Evolutionary conservation across 2,797 vertebrate genomes (phyloP).

Genomic region (Malurus splendens): DNA sequence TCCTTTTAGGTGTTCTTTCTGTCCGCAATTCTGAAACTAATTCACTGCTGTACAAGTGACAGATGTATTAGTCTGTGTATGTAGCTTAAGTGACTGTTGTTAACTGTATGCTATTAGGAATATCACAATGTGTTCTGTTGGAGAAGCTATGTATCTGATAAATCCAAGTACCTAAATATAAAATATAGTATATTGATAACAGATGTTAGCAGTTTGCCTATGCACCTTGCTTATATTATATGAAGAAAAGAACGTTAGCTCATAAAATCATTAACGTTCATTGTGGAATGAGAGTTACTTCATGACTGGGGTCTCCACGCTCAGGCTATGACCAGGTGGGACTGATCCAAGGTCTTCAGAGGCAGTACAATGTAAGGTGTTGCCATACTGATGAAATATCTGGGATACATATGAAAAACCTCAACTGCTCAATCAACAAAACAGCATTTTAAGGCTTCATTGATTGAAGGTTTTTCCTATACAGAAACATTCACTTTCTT

Average conservation of each 20-base stretch:
- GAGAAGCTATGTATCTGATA: slow-evolving; percentile 16
- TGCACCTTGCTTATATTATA: slow-evolving; percentile 33
- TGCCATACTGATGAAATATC: slow-evolving; percentile 25
- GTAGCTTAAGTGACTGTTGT: slow-evolving; percentile 19
- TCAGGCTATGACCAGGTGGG: slow-evolving; percentile 8
- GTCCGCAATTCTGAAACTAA: slow-evolving; percentile 3
- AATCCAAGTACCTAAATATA: slow-evolving; percentile 4
- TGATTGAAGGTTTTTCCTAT: neutral
- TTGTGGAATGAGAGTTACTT: slow-evolving; percentile 24
- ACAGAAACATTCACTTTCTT: neutral
- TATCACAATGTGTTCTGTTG: neutral
- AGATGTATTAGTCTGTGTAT: neutral
- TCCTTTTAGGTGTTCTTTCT: neutral
- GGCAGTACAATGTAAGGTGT: slow-evolving; percentile 10
- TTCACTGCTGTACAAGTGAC: neutral
- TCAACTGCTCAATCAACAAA: slow-evolving; percentile 28
- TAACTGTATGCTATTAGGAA: slow-evolving; percentile 3
- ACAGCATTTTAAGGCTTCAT: slow-evolving; percentile 15
- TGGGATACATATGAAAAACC: slow-evolving; percentile 3
- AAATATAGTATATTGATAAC: slow-evolving; percentile 29
- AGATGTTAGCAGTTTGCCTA: slow-evolving; percentile 23
- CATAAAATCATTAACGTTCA: slow-evolving; percentile 52
- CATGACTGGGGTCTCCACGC: neutral
- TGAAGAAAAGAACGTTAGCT: neutral
- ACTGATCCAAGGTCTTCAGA: slow-evolving; percentile 14